Base-by-base conservation (phyloP, 2,113 vertebrate genomes). In the Rhinogobius similis region DNA sequence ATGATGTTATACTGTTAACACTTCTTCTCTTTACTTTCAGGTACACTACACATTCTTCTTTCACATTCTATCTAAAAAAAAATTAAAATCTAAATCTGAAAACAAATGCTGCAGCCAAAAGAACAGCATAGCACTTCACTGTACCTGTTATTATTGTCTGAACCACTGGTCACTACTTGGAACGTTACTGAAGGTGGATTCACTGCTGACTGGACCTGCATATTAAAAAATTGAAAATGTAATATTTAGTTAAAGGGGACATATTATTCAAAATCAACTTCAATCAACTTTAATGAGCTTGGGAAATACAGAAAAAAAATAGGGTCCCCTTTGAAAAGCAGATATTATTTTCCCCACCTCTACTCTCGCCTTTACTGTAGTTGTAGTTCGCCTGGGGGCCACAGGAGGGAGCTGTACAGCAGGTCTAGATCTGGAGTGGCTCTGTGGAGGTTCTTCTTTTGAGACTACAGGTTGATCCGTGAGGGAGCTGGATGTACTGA, bases 71-170 rank as follows among this genome's bases (percentile, higher is more conserved):
- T 29, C 5, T n/a, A n/a, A n/a, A n/a, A n/a, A n/a, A n/a, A n/a
- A n/a, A n/a, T n/a, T n/a, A n/a, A n/a, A n/a, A n/a, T n/a, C n/a
- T n/a, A n/a, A 46, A 46, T 8, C 38, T 39, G 1, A 39, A 10
- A 39, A 39, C 38, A 39, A 4, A 8, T 8, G 9, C 9, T 6
- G 38, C 38, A 10, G 4, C 1, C 10, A 41, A 41, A 41, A 6
- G 20, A 48, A 48, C 7, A 18, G 43, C 43, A 18, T 18, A 5
- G 43, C 43, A 41, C 10, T 7, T 41, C 39, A 20, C 46, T 26
- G 52, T 63, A 79, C 82, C 79, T 76, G 69, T 29, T 65, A 66
- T 27, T 65, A 63, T 23, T 66, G 56, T 38, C 67, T 21, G 67
- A 66, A 2, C 3, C 39, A 8, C 32, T 16, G 24, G n/a, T 38